Percentiles rank a stretch among this genome's conserved stretches.
These are phyloP conservation scores for Aleiodes leptofemur DNA, from an alignment of 2,888 invertebrate genomes.

Conservation along the genomic window DNA sequence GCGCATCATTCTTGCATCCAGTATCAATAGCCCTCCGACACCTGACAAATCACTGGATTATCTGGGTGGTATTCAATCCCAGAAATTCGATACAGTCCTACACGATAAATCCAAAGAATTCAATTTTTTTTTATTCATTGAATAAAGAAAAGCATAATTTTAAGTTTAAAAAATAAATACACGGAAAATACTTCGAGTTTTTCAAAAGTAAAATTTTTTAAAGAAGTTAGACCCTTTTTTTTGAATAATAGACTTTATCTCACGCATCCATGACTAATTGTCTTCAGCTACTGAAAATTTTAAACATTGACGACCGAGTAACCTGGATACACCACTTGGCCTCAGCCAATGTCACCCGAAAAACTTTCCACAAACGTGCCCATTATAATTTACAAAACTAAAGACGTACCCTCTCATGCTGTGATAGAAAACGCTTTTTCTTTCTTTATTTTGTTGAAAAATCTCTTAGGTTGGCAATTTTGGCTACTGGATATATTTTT, in stretches of 20 bases:
- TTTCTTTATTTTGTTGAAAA: not conserved
- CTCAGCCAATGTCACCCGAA: not conserved
- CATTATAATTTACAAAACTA: conserved; percentile 3
- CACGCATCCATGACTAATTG: conserved; percentile 65
- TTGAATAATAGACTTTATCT: conserved; percentile 1
- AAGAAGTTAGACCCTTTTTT: not conserved
- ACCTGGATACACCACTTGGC: conserved; percentile 61
- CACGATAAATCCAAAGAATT: not conserved
- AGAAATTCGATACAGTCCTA: conserved; percentile 41
- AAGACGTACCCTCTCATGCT: not conserved
- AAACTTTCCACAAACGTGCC: conserved; percentile 24
- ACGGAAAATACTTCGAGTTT: not conserved
- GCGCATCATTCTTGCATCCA: conserved; percentile 36
- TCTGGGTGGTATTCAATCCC: conserved; percentile 23
- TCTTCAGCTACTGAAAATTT: conserved; percentile 63
- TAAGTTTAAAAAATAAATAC: not conserved
- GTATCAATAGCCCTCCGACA: conserved; percentile 48
- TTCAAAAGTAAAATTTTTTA: not conserved
- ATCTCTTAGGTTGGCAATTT: not conserved
- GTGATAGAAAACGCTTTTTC: conserved; percentile 3
- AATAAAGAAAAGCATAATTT: conserved; percentile 6
- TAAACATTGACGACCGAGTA: conserved; percentile 69
- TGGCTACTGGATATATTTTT: conserved; percentile 18
- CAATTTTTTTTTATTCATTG: not conserved
- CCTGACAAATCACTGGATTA: conserved; percentile 69